Evolutionary conservation across 2,113 vertebrate genomes (phyloP).

Genomic region (Neopipo cinnamomea): DNA sequence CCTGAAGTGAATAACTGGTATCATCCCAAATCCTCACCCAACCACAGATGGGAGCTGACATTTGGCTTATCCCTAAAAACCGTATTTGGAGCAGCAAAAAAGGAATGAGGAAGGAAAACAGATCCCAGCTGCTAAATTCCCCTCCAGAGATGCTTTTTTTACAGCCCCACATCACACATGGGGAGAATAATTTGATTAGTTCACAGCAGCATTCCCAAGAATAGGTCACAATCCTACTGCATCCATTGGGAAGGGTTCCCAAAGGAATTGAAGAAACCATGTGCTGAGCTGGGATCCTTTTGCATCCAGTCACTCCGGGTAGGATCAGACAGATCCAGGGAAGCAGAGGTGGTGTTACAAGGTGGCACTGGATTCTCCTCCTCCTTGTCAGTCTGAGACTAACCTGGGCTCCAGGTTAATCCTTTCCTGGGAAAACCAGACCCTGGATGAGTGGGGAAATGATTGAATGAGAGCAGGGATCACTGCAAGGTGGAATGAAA

Average conservation of each 20-base stretch:
- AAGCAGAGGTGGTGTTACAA: neutral
- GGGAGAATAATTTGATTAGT: neutral
- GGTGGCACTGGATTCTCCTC: no score
- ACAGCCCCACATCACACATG: neutral
- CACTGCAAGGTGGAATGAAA: neutral
- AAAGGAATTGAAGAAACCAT: neutral
- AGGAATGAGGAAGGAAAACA: neutral
- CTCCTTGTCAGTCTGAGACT: neutral
- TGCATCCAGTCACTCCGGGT: fast-evolving
- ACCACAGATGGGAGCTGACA: neutral
- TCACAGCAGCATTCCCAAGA: neutral
- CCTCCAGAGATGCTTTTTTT: neutral
- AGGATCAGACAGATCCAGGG: neutral
- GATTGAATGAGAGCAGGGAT: neutral
- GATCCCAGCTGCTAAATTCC: neutral
- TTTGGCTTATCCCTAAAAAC: neutral
- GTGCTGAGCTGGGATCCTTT: neutral
- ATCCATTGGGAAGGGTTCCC: neutral
- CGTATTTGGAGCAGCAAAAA: neutral
- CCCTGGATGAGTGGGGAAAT: neutral
- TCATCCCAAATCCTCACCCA: neutral
- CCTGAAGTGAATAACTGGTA: neutral
- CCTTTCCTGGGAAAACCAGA: neutral
- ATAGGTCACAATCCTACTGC: neutral
- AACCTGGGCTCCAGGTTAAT: neutral